Percentiles rank a stretch among this genome's conserved stretches.
phyloP scores from a whole-genome alignment of 2,888 invertebrate genomes.

The Watsonalla binaria region DNA sequence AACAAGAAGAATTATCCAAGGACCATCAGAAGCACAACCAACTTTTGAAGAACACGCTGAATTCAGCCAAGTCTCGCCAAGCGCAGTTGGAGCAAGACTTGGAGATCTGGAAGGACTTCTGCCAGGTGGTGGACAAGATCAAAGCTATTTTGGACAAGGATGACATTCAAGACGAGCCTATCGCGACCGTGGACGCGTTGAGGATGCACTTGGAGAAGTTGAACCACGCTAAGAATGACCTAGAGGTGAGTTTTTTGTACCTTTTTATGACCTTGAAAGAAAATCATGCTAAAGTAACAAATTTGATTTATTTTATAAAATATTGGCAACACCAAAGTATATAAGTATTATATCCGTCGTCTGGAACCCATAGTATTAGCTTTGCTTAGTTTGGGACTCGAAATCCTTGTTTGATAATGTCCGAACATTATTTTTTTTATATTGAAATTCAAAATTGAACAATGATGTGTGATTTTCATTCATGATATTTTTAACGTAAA shows the following conservation, averaged over 20 bases:
- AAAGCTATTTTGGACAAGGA: conserved; percentile 86
- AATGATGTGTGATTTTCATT: no score
- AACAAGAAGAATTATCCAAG: conserved; percentile 90
- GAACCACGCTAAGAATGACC: conserved; percentile 84
- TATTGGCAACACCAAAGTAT: no score
- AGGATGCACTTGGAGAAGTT: conserved; percentile 91
- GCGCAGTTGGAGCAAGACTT: conserved; percentile 89
- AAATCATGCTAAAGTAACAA: neutral
- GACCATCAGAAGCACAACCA: conserved; percentile 91
- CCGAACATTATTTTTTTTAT: no score
- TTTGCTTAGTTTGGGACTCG: no score
- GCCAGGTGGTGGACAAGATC: conserved; percentile 87
- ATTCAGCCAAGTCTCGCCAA: conserved; percentile 89
- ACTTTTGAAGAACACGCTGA: conserved; percentile 87
- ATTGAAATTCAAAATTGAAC: no score
- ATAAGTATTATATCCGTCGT: no score
- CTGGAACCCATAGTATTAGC: no score
- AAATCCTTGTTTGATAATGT: no score
- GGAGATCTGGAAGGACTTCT: conserved; percentile 92
- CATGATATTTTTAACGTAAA: no score
- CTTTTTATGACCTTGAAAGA: neutral
- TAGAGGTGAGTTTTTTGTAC: conserved; percentile 80
- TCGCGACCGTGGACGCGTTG: conserved; percentile 88
- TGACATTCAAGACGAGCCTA: conserved; percentile 87
- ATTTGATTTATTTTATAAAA: no score